phyloP scores from a whole-genome alignment of 2,113 vertebrate genomes.

The Brachyhypopomus occidentalis region DNA sequence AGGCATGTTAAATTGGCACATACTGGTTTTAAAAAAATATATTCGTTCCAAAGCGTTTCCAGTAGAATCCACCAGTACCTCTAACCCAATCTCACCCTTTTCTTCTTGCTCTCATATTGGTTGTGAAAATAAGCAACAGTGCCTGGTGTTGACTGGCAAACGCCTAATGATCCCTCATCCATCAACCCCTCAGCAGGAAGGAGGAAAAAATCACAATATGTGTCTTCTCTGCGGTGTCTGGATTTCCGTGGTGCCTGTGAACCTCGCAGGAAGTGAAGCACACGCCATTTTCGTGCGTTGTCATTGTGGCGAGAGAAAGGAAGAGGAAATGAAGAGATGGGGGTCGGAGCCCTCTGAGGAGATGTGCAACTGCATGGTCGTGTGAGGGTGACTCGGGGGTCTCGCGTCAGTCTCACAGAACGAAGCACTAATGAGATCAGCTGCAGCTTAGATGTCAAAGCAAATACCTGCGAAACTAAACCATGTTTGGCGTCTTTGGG shows the following conservation, averaged over 20 bases:
- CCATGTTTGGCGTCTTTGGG: neutral
- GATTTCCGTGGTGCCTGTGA: conserved; percentile 49
- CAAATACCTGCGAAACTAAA: neutral
- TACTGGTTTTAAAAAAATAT: neutral
- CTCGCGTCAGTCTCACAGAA: neutral
- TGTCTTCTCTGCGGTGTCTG: conserved; percentile 49
- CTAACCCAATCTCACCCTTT: conserved; percentile 51
- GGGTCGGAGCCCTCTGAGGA: conserved; percentile 48
- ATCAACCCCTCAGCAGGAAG: conserved; percentile 70
- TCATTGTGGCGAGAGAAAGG: conserved; percentile 56
- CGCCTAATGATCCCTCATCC: conserved; percentile 77
- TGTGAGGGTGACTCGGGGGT: neutral
- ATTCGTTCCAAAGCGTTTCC: neutral
- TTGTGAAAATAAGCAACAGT: conserved; percentile 73
- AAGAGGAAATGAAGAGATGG: conserved; percentile 61
- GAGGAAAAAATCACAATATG: conserved; percentile 71
- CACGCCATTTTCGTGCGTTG: no score
- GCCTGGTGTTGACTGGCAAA: conserved; percentile 68
- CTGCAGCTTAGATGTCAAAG: neutral
- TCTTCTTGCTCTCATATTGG: conserved; percentile 66
- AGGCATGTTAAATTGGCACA: neutral
- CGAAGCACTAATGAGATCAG: neutral
- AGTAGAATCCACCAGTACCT: conserved; percentile 9
- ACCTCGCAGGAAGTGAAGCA: conserved; percentile 57
- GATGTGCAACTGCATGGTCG: neutral